Conservation (phyloP, 2,113 vertebrate genomes). For the Ophiodon elongatus region DNA sequence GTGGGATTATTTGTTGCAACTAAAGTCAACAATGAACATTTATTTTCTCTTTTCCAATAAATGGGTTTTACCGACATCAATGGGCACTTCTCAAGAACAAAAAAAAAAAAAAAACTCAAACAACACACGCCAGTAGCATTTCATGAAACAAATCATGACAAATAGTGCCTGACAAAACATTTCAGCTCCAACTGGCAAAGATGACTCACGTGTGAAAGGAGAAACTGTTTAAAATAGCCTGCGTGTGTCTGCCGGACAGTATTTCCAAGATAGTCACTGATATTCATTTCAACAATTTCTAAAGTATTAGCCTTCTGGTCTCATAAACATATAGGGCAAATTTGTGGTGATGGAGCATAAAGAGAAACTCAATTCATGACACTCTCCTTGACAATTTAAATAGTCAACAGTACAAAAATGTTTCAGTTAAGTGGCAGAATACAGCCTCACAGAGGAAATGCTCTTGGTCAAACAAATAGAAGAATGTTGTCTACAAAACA, state of each 20-base stretch:
- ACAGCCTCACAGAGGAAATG: conserved; percentile 40
- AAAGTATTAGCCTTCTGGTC: not conserved
- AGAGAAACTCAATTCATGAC: conserved; percentile 13
- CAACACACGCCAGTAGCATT: conserved; percentile 22
- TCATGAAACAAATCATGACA: conserved; percentile 33
- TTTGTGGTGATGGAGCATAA: not conserved
- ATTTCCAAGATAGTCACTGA: conserved; percentile 27
- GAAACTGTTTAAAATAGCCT: conserved; percentile 14
- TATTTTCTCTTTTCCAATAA: not conserved
- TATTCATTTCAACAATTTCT: conserved; percentile 5
- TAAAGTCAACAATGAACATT: not conserved
- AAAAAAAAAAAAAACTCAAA: not conserved
- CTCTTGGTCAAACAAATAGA: conserved; percentile 47
- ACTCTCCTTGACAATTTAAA: conserved; percentile 34
- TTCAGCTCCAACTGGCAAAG: conserved; percentile 8
- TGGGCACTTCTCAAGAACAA: conserved; percentile 45
- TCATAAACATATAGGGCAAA: not conserved
- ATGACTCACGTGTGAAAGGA: conserved; percentile 3
- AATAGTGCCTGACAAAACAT: conserved; percentile 26
- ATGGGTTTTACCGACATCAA: conserved; percentile 49
- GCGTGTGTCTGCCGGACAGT: not conserved
- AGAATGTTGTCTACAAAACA: conserved; percentile 23
- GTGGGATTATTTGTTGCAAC: not conserved
- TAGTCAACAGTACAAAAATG: conserved; percentile 35
- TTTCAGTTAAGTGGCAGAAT: conserved; percentile 35